These are phyloP conservation scores for Opisthocomus hoazin DNA, from an alignment of 2,113 vertebrate species.

Conservation along the genomic window DNA sequence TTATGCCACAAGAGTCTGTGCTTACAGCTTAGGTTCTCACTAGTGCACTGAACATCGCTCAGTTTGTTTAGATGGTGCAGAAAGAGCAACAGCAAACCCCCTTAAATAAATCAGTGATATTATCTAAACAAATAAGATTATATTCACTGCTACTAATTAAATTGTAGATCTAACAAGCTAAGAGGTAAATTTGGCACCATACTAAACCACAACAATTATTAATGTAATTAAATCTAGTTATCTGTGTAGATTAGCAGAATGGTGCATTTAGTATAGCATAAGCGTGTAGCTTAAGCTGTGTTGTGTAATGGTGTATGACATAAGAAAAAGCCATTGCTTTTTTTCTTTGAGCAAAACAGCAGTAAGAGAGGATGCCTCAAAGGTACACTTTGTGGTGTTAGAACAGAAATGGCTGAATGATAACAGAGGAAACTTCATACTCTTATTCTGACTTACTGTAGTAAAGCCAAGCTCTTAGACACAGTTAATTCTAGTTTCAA, in stretches of 20 bases:
- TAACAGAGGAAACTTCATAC: conserved; percentile 26
- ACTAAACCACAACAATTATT: conserved; percentile 45
- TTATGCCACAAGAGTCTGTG: not conserved
- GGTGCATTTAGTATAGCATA: not conserved
- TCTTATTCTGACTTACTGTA: not conserved
- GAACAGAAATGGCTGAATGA: conserved; percentile 11
- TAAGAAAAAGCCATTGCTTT: not conserved
- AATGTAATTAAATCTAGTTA: conserved; percentile 44
- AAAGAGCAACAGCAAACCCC: not conserved
- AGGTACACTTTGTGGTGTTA: not conserved
- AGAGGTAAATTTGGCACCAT: conserved; percentile 1
- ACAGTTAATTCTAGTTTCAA: conserved; percentile 47
- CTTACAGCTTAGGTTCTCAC: not conserved
- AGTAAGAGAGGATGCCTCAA: not conserved
- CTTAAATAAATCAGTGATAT: not conserved
- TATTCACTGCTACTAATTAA: conserved; percentile 34
- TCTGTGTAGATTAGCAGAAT: conserved; percentile 31
- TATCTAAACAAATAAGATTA: not conserved
- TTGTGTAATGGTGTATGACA: not conserved
- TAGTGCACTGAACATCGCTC: not conserved
- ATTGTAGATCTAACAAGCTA: not conserved
- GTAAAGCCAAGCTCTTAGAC: conserved; percentile 39
- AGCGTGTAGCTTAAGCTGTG: not conserved
- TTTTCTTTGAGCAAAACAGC: not conserved
- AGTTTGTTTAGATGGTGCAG: not conserved